Evolutionary conservation across 2,888 invertebrate species (phyloP), one percentile per base, ranked within the genome.

Genomic region (Athalia circularis): DNA sequence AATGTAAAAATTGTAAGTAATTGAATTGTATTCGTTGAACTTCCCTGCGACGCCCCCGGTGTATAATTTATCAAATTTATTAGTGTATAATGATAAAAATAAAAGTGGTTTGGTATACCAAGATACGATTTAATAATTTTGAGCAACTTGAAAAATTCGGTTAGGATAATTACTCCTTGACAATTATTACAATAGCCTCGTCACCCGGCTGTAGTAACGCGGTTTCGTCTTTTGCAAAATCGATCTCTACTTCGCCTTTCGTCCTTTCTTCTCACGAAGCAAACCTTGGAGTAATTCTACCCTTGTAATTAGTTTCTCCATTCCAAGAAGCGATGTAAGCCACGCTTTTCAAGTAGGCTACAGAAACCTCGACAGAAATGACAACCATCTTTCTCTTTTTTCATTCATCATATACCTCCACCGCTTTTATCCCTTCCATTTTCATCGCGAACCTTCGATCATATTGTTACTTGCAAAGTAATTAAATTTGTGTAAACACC

Each of bases 401-500:
- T 29, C 2, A 29, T 29, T 29, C 29, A 29, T 1, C 29, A 2
- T 29, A 2, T 29, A 29, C 29, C 29, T 29, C 2, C 29, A 29
- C 29, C 29, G 29, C 29, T 29, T 29, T 29, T 29, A 29, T 29
- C 29, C 29, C 29, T 29, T 29, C 29, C 29, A 29, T 29, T 29
- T 29, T 29, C 29, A 29, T 29, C 1, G 29, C 29, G 29, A 29
- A 67, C 29, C 13, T 67, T 48, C 67, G 67, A 48, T 29, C 48
- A 43, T n/a, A 61, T 50, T 15, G 8, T 67, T 50, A 48, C 50
- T 50, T 11, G 67, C 13, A 67, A 67, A 67, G 67, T 67, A 67
- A 67, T 67, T 67, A 48, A 67, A 67, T 67, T 67, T 15, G 67
- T 15, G 67, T 67, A 67, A 67, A 67, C 67, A 67, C 67, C 48